Evolutionary conservation across 2,797 vertebrate genomes (phyloP), one percentile per base, ranked within the genome.

Genomic region (Siniperca undulata): DNA sequence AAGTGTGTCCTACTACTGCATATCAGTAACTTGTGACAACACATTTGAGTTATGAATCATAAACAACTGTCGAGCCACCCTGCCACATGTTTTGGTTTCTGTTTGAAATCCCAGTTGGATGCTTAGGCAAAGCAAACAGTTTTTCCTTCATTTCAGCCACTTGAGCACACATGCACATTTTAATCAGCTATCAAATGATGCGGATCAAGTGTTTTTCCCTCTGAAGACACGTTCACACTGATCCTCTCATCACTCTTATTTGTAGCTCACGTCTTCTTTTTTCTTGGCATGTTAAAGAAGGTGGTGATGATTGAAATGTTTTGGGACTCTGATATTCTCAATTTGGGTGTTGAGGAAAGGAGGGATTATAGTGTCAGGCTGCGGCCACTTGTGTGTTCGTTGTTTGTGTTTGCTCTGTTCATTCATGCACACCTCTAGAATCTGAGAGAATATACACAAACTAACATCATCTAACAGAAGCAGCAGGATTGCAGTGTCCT

Each of bases 141-240:
- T 78, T 81, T 75, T 82, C 60, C 36, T 80, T 67, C 61, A 60
- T 78, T 85, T 83, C 64, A 42, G 65, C 66, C 70, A 73, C 77
- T 91, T 12, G 17, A 75, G 73, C 77, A 44, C 60, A 80, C 77
- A 83, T 9, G 27, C 80, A 76, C 36, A 68, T 85, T 71, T 76
- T 84, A 84, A 88, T 87, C 78, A 82, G 70, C 78, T 80, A 42
- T 90, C 62, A 82, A 75, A 86, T 16, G 55, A 83, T 84, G 84
- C 8, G 19, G 67, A 79, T 90, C 73, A 74, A 83, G 77, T n/a
- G 0, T 52, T 79, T 77, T 40, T 65, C 40, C 24, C 74, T 56
- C 69, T 48, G 38, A 30, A 42, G 14, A 80, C 62, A 70, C 17
- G 17, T 83, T 78, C 55, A 7, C 83, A 78, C 59, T 79, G 77